A percentile compares a stretch with the other conserved stretches of the same genome.
phyloP scores from a whole-genome alignment of 1,140 invertebrate genomes.

The Diorhabda carinulata region DNA sequence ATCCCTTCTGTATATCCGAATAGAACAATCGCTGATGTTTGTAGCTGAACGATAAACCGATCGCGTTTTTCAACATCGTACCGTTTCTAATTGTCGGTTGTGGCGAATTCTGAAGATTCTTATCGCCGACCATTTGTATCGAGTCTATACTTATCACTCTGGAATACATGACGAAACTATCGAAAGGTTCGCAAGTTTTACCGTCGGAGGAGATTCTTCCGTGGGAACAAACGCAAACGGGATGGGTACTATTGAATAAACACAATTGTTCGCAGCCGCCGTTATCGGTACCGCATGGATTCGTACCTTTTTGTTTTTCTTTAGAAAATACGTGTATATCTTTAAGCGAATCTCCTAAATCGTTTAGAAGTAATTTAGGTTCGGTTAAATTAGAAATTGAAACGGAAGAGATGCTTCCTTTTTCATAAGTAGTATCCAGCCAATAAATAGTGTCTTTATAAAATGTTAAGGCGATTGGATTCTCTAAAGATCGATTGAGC shows the following conservation, averaged over 20 bases:
- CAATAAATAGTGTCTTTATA: constrained; percentile 78
- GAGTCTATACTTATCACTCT: constrained; percentile 70
- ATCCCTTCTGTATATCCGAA: constrained; percentile 80
- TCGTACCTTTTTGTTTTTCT: constrained; percentile 55
- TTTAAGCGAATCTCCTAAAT: constrained; percentile 65
- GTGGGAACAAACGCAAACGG: constrained; percentile 71
- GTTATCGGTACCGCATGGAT: constrained; percentile 67
- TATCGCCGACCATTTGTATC: constrained; percentile 68
- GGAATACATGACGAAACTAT: constrained; percentile 74
- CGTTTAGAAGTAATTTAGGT: constrained; percentile 54
- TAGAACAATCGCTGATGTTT: constrained; percentile 68
- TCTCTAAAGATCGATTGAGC: constrained; percentile 67
- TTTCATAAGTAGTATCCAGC: constrained; percentile 68
- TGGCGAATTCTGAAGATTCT: constrained; percentile 69
- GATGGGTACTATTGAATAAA: constrained; percentile 65
- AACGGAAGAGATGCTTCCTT: constrained; percentile 64
- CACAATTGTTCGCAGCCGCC: constrained; percentile 74
- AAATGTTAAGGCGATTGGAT: constrained; percentile 73
- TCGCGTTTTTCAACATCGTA: constrained; percentile 74
- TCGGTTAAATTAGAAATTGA: constrained; percentile 58
- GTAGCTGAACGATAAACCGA: constrained; percentile 80
- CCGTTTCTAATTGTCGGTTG: constrained; percentile 68
- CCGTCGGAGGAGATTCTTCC: constrained; percentile 63
- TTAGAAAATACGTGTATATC: constrained; percentile 65
- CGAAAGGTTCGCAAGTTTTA: constrained; percentile 64